phyloP scores from a whole-genome alignment of 2,888 invertebrate species.

The Leucania comma region DNA sequence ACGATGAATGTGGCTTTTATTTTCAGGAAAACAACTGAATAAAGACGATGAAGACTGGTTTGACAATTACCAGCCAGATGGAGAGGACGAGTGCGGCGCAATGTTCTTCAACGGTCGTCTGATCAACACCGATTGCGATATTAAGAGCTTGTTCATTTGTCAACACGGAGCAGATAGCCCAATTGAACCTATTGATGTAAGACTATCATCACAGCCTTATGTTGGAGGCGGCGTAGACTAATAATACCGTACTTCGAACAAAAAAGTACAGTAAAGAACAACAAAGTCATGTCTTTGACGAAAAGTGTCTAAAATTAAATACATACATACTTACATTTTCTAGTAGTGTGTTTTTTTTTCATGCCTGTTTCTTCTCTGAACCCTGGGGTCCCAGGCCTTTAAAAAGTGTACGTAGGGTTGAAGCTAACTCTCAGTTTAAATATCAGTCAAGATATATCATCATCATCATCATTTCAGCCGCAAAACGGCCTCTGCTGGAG shows the following conservation, averaged over 20 bases:
- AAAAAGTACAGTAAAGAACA: too few species aligned
- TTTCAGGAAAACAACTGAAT: conserved; percentile 22
- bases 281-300: not conserved
- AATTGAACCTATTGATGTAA: not conserved
- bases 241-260: not conserved
- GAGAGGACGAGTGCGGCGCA: conserved; percentile 62
- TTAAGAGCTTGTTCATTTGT: conserved; percentile 80
- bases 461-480: too few species aligned
- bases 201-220: conserved; percentile 8
- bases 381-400: not conserved
- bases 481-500: too few species aligned
- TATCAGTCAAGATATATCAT: too few species aligned
- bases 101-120: conserved; percentile 80
- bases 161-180: conserved; percentile 71
- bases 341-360: not conserved
- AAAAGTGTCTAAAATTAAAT: not conserved
- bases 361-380: not conserved
- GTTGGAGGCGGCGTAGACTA: conserved; percentile 17
- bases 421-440: not conserved
- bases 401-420: not conserved
- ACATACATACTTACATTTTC: not conserved
- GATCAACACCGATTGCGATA: conserved; percentile 76
- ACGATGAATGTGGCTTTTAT: not conserved
- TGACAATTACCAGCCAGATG: conserved; percentile 79
- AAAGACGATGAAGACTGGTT: conserved; percentile 75